Evolutionary conservation across 2,888 invertebrate genomes (phyloP).

Genomic region (Hydropsyche betteni): DNA sequence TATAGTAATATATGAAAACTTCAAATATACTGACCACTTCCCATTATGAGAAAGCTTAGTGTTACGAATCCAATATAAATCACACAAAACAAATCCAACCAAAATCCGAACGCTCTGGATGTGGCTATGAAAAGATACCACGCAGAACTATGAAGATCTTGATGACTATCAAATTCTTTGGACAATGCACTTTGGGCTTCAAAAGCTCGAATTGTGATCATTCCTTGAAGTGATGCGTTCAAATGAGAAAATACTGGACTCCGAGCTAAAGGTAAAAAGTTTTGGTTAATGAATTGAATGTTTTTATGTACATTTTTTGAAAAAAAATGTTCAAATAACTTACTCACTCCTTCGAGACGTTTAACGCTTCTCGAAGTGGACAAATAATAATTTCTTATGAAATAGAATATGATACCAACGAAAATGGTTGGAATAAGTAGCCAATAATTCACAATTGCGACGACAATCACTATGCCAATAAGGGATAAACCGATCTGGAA

Average conservation of each 20-base stretch:
- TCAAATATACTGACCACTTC: constrained; percentile 60
- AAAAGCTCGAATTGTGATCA: constrained; percentile 91
- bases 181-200: constrained; percentile 81
- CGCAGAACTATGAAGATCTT: constrained; percentile 88
- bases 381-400: constrained; percentile 79
- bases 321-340: constrained; percentile 58
- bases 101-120: constrained; percentile 92
- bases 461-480: constrained; percentile 81
- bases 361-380: constrained; percentile 83
- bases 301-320: no score
- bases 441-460: constrained; percentile 79
- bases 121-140: constrained; percentile 92
- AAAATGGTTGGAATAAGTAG: constrained; percentile 76
- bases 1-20: not conserved
- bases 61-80: constrained; percentile 87
- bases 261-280: constrained; percentile 70
- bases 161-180: constrained; percentile 82
- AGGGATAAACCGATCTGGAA: constrained; percentile 79
- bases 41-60: constrained; percentile 80
- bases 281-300: not conserved
- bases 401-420: constrained; percentile 77
- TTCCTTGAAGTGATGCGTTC: constrained; percentile 87
- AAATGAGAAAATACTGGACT: constrained; percentile 97
- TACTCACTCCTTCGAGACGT: constrained; percentile 82
- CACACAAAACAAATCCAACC: constrained; percentile 89